These are phyloP conservation scores for Papilio aristodemus DNA, from an alignment of 1,140 invertebrate species.

Conservation along the genomic window DNA sequence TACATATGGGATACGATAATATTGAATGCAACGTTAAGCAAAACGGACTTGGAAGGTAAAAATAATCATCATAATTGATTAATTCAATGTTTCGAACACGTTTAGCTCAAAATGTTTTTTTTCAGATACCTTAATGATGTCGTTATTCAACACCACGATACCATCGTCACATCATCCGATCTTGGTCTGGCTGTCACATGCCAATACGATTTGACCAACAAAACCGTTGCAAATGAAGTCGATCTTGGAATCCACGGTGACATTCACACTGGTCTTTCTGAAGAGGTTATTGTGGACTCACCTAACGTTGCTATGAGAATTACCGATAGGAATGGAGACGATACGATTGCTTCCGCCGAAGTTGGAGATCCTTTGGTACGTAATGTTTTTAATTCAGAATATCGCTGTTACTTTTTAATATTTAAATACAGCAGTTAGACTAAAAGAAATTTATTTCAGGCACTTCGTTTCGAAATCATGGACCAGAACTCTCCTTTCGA, in stretches of 20 bases:
- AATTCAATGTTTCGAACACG: neutral
- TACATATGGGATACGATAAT: constrained; percentile 95
- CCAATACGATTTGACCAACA: constrained; percentile 96
- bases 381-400: constrained; percentile 33
- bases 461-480: constrained; percentile 94
- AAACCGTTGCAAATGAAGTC: constrained; percentile 95
- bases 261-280: constrained; percentile 88
- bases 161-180: constrained; percentile 96
- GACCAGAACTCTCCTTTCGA: constrained; percentile 96
- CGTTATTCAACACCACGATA: constrained; percentile 96
- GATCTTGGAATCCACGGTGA: constrained; percentile 94
- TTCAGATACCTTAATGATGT: constrained; percentile 90
- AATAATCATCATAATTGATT: neutral
- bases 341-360: constrained; percentile 89
- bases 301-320: constrained; percentile 97
- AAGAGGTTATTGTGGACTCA: constrained; percentile 93
- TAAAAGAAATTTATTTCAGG: constrained; percentile 65
- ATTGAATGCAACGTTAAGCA: constrained; percentile 94
- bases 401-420: neutral
- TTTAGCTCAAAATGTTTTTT: constrained; percentile 34
- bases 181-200: constrained; percentile 94
- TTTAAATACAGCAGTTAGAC: constrained; percentile 12
- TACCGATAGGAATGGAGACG: constrained; percentile 90
- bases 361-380: constrained; percentile 91
- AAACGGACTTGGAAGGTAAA: constrained; percentile 87